Percentiles rank a stretch among this genome's conserved stretches.
Evolutionary conservation across 1,140 invertebrate species (phyloP).

Genomic region (Caenorhabditis remanei): DNA sequence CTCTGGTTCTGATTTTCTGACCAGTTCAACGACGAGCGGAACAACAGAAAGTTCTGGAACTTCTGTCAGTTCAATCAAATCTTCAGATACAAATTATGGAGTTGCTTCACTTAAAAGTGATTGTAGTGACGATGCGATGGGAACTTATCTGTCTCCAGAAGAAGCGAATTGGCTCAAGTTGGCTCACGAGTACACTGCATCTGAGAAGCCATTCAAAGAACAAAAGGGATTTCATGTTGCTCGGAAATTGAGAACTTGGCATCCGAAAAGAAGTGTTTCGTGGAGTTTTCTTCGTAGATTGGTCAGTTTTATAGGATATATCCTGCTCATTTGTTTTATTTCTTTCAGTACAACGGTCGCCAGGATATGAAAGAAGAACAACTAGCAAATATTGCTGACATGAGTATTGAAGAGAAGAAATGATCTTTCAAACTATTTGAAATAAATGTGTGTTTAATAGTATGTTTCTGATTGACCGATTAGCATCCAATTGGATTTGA

Average conservation of each 20-base stretch:
- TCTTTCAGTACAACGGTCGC: slow-evolving; percentile 19
- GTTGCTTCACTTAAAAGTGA: not conserved
- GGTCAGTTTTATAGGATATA: not conserved
- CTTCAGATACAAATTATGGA: not conserved
- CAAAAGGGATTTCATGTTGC: slow-evolving; percentile 18
- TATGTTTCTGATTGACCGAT: too few species aligned
- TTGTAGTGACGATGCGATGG: slow-evolving; percentile 2
- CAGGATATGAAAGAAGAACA: slow-evolving; percentile 4
- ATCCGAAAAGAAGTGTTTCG: not conserved
- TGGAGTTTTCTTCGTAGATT: slow-evolving; percentile 38
- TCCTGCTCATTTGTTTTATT: not conserved
- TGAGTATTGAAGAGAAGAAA: slow-evolving; percentile 2
- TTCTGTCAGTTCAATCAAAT: not conserved
- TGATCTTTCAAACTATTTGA: not conserved
- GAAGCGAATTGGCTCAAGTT: not conserved
- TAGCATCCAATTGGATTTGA: too few species aligned
- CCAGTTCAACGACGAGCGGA: not conserved
- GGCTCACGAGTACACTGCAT: not conserved
- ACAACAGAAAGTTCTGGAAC: not conserved
- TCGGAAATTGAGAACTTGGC: slow-evolving; percentile 16
- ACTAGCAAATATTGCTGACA: not conserved
- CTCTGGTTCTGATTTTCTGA: not conserved
- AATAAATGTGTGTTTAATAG: not conserved
- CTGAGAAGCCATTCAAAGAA: slow-evolving; percentile 42
- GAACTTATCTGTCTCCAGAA: not conserved